phyloP scores from a whole-genome alignment of 2,797 vertebrate genomes.

The Cottoperca gobio region DNA sequence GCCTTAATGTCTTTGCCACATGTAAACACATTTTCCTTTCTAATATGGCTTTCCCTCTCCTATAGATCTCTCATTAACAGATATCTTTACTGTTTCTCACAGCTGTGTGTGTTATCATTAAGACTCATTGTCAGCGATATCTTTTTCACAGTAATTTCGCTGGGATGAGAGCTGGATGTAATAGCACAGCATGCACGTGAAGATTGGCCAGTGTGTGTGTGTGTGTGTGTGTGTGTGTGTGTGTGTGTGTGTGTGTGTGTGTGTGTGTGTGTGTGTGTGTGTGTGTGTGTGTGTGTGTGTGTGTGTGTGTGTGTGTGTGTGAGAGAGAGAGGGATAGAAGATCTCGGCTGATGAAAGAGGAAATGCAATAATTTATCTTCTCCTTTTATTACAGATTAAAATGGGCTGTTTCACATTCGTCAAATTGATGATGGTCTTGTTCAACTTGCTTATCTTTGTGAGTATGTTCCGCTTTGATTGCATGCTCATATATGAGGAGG shows the following conservation, averaged over 20 bases:
- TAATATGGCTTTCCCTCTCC: background rate
- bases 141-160: conserved; percentile 48
- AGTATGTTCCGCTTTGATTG: conserved; percentile 80
- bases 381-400: conserved; percentile 78
- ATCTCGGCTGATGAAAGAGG: conserved; percentile 33
- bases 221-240: conserved; percentile 1
- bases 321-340: conserved; percentile 16
- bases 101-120: conserved; percentile 47
- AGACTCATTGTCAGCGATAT: conserved; percentile 42
- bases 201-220: conserved; percentile 9
- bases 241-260: conserved; percentile 6
- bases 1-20: background rate
- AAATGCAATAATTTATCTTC: conserved; percentile 48
- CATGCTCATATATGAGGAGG: conserved; percentile 13
- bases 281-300: conserved; percentile 1
- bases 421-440: conserved; percentile 90
- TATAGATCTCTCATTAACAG: conserved; percentile 23
- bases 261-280: conserved; percentile 2
- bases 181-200: conserved; percentile 9
- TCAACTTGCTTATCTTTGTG: conserved; percentile 92
- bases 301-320: conserved; percentile 9
- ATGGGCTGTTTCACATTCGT: conserved; percentile 92
- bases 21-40: background rate
- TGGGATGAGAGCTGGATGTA: conserved; percentile 38
- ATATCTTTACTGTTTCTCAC: conserved; percentile 18